Conservation (phyloP, 1,140 invertebrate genomes). For the Sitophilus oryzae region DNA sequence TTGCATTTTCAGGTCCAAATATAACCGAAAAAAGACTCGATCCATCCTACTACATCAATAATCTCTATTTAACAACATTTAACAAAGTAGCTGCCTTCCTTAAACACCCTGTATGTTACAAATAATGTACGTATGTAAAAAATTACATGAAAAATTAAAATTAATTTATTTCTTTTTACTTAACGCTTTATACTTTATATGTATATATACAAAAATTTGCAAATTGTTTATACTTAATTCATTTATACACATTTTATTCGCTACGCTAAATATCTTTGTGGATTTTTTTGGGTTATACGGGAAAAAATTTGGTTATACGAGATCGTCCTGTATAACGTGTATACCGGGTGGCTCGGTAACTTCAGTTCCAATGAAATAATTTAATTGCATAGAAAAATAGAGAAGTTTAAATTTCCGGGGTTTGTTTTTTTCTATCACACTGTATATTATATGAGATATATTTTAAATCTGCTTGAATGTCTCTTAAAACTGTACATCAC, state of each 20-base stretch:
- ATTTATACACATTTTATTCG: conserved; percentile 4
- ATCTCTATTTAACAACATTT: neutral
- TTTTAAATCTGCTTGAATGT: no score
- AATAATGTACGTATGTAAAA: conserved; percentile 29
- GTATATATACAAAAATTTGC: conserved; percentile 10
- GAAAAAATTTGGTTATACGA: neutral
- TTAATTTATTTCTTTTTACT: conserved; percentile 16
- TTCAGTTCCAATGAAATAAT: no score
- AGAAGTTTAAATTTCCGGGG: no score
- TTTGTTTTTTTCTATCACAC: no score
- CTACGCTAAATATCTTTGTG: conserved; percentile 10
- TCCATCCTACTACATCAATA: no score
- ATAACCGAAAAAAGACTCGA: no score
- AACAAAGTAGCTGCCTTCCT: neutral
- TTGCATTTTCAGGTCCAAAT: no score
- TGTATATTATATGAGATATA: no score
- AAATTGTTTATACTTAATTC: conserved; percentile 12
- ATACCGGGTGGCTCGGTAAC: no score
- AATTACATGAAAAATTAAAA: conserved; percentile 32
- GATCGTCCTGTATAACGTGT: neutral
- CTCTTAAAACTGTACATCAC: no score
- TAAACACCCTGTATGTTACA: conserved; percentile 30
- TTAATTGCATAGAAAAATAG: no score
- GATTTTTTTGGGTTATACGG: conserved; percentile 2
- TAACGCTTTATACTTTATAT: conserved; percentile 7